Conservation (phyloP, 2,797 vertebrate species). For the Setipinna tenuifilis region DNA sequence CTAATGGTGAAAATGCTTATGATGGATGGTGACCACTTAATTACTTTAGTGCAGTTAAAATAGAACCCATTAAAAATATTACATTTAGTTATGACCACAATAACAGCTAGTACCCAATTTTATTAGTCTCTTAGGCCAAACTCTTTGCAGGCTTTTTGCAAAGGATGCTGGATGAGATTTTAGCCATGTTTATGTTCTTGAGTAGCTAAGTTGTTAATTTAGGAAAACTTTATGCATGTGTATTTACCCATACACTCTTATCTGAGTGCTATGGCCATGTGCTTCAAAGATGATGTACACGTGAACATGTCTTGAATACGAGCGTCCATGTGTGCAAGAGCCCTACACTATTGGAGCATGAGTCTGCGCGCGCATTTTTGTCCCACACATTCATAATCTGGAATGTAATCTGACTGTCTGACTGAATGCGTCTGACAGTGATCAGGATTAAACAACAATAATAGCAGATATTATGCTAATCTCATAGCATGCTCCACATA, state of each 20-base stretch:
- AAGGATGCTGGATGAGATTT: too few relatives aligned
- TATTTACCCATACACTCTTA: neutral
- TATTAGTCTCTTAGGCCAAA: neutral
- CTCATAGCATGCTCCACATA: slow-evolving; percentile 71
- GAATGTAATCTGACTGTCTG: slow-evolving; percentile 80
- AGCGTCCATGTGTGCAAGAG: slow-evolving; percentile 13
- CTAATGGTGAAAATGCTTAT: too few relatives aligned
- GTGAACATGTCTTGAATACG: slow-evolving; percentile 9
- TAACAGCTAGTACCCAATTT: neutral
- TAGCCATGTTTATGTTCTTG: neutral
- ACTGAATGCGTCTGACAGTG: slow-evolving; percentile 81
- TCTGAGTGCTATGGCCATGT: neutral
- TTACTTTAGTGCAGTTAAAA: neutral
- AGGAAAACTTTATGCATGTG: neutral
- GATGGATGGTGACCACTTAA: too few relatives aligned
- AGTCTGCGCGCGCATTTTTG: slow-evolving; percentile 63
- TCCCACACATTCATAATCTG: slow-evolving; percentile 77
- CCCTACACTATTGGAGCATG: neutral
- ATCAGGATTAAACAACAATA: slow-evolving; percentile 83
- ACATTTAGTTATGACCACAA: neutral
- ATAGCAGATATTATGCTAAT: slow-evolving; percentile 82
- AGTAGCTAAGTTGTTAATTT: neutral
- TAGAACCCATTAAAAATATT: neutral
- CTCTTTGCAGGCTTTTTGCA: neutral
- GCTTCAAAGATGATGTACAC: neutral